These are phyloP conservation scores for Rhingia rostrata DNA, from an alignment of 2,888 invertebrate species.

Conservation along the genomic window DNA sequence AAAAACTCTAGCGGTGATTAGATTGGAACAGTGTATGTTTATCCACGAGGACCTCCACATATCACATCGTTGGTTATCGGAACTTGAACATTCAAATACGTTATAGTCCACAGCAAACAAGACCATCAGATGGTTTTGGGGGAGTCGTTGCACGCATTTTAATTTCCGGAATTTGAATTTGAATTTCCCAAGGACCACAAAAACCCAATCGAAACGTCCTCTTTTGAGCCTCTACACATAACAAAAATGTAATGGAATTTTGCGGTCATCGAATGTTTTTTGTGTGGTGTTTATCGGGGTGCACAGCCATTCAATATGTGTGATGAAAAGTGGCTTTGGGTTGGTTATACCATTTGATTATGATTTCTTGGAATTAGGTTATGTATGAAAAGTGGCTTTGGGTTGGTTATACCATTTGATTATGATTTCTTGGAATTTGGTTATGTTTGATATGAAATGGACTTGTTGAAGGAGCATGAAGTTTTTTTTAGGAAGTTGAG, in stretches of 20 bases:
- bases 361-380: constrained; percentile 10
- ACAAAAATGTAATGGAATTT: constrained; percentile 27
- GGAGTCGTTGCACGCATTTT: not conserved
- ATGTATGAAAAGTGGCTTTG: constrained; percentile 5
- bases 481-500: too few species aligned
- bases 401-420: constrained; percentile 20
- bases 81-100: constrained; percentile 2
- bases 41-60: not conserved
- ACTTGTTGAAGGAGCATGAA: too few species aligned
- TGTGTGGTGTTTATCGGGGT: not conserved
- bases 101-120: not conserved
- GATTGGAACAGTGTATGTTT: not conserved
- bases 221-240: not conserved
- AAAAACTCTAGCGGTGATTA: constrained; percentile 14
- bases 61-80: not conserved
- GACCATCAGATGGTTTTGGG: not conserved
- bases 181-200: constrained; percentile 21
- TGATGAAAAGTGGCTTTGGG: constrained; percentile 8
- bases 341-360: constrained; percentile 17
- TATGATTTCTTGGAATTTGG: constrained; percentile 9
- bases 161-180: constrained; percentile 35
- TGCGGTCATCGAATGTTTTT: constrained; percentile 24
- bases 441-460: not conserved
- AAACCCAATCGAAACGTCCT: not conserved
- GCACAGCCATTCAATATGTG: constrained; percentile 1